phyloP scores from a whole-genome alignment of 2,888 invertebrate genomes.

The Tetragnatha montana region DNA sequence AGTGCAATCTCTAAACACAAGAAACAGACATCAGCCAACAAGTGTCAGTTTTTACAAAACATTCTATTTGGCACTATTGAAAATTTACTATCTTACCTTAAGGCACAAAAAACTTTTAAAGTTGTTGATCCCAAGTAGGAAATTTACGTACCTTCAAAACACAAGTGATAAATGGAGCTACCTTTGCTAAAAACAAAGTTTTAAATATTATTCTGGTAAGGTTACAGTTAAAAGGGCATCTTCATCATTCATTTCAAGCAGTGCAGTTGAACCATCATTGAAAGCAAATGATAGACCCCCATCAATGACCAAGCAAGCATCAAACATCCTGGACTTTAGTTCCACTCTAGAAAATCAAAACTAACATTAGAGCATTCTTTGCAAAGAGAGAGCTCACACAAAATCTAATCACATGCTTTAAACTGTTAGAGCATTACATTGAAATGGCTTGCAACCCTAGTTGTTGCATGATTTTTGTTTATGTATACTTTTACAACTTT shows the following conservation, averaged over 20 bases:
- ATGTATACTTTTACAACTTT: neutral
- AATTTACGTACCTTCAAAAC: neutral
- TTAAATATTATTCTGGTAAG: conserved; percentile 62
- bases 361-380: neutral
- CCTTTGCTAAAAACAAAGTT: neutral
- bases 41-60: neutral
- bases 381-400: too few species aligned
- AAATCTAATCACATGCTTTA: neutral
- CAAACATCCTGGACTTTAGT: conserved; percentile 91
- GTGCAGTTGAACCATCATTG: conserved; percentile 92
- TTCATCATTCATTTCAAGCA: conserved; percentile 88
- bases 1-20: neutral
- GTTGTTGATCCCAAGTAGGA: neutral
- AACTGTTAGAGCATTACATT: neutral
- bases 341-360: conserved; percentile 79
- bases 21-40: neutral
- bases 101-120: conserved; percentile 9
- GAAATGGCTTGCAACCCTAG: neutral
- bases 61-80: conserved; percentile 16
- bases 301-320: conserved; percentile 94
- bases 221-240: conserved; percentile 89
- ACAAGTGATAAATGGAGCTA: neutral
- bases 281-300: conserved; percentile 95
- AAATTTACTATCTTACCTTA: conserved; percentile 9
- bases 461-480: neutral